A percentile compares a stretch with the other conserved stretches of the same genome.
Evolutionary conservation across 1,140 invertebrate genomes (phyloP).

Genomic region (Helicoverpa zea): DNA sequence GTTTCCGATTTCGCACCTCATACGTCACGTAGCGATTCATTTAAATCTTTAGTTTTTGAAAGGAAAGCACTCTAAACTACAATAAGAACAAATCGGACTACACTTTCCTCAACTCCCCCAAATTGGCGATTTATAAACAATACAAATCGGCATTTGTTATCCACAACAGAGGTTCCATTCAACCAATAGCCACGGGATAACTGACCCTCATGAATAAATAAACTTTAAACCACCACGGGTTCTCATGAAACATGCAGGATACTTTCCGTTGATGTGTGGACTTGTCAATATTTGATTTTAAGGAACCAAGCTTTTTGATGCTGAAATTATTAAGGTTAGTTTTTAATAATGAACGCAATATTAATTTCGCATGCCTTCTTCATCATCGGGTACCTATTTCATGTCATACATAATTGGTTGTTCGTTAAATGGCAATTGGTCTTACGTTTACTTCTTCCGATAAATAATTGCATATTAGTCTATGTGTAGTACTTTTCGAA

Average conservation of each 20-base stretch:
- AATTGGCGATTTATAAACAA: conserved; percentile 41
- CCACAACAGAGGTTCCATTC: conserved; percentile 29
- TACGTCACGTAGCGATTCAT: too few relatives aligned
- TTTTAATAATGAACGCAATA: not conserved
- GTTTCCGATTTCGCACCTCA: too few relatives aligned
- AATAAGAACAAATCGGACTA: not conserved
- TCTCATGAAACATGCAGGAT: conserved; percentile 43
- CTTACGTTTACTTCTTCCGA: too few relatives aligned
- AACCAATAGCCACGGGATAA: conserved; percentile 26
- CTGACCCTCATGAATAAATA: conserved; percentile 52
- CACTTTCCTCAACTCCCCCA: conserved; percentile 15
- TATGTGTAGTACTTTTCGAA: too few relatives aligned
- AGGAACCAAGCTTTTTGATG: conserved; percentile 11
- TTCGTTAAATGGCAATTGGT: too few relatives aligned
- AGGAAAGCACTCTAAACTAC: not conserved
- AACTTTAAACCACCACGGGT: conserved; percentile 43
- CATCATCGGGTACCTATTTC: too few relatives aligned
- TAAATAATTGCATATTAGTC: too few relatives aligned
- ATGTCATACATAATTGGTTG: too few relatives aligned
- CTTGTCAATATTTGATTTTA: conserved; percentile 32
- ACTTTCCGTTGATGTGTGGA: conserved; percentile 2
- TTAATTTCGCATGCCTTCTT: too few relatives aligned
- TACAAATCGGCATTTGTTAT: conserved; percentile 25
- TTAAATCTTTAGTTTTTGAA: too few relatives aligned
- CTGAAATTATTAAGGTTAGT: not conserved